These are phyloP conservation scores for Sinelater perroti DNA, from an alignment of 2,888 invertebrate species.

Conservation along the genomic window DNA sequence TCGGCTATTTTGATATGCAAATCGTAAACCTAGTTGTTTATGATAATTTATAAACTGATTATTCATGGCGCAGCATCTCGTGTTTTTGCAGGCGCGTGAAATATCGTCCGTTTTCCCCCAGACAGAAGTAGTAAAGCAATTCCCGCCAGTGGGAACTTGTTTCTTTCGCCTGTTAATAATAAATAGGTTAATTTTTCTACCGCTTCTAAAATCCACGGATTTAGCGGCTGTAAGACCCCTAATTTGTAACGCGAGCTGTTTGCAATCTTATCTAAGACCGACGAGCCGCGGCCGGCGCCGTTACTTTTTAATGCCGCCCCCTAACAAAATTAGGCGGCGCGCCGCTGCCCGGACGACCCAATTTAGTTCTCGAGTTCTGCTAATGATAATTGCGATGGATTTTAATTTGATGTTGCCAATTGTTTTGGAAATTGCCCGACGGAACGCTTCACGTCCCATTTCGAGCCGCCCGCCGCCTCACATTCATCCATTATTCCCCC, in stretches of 20 bases:
- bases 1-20: slow-evolving; percentile 49
- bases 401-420: slow-evolving; percentile 40
- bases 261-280: slow-evolving; percentile 50
- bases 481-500: too few relatives aligned
- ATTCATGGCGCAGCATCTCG: slow-evolving; percentile 50
- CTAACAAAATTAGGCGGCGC: slow-evolving; percentile 45
- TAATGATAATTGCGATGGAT: slow-evolving; percentile 48
- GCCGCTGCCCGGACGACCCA: slow-evolving; percentile 48
- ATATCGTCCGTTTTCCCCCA: slow-evolving; percentile 48
- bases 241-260: slow-evolving; percentile 58
- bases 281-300: slow-evolving; percentile 14
- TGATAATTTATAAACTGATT: slow-evolving; percentile 54
- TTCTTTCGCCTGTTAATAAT: slow-evolving; percentile 59
- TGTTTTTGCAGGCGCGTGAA: slow-evolving; percentile 49
- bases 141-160: slow-evolving; percentile 52
- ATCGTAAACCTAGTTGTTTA: slow-evolving; percentile 48
- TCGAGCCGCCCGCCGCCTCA: too few relatives aligned
- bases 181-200: slow-evolving; percentile 61
- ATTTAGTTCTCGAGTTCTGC: slow-evolving; percentile 45
- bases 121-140: slow-evolving; percentile 54
- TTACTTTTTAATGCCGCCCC: slow-evolving; percentile 38
- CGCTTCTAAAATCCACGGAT: slow-evolving; percentile 54
- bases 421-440: slow-evolving; percentile 12
- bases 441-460: too few relatives aligned
- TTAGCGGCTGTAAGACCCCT: slow-evolving; percentile 51